phyloP scores from a whole-genome alignment of 2,888 invertebrate species.

The Euplagia quadripunctaria region DNA sequence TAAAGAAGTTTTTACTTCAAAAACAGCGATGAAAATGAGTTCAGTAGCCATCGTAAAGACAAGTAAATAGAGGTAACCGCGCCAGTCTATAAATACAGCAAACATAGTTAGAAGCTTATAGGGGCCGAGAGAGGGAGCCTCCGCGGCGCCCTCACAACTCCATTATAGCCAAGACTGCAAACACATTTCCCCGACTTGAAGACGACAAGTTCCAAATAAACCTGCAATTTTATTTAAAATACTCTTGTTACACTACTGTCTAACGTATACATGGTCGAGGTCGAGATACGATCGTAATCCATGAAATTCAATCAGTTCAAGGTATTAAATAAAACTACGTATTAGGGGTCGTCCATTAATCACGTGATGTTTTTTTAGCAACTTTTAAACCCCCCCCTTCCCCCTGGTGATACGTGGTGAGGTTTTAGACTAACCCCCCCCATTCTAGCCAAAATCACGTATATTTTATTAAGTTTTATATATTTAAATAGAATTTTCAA shows the following conservation, averaged over 20 bases:
- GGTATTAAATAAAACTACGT: no score
- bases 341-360: no score
- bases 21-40: constrained; percentile 33
- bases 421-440: no score
- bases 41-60: constrained; percentile 47
- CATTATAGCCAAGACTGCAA: constrained; percentile 46
- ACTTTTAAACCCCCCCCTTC: no score
- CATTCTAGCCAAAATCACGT: no score
- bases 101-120: constrained; percentile 59
- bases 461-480: no score
- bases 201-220: constrained; percentile 22
- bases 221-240: constrained; percentile 16
- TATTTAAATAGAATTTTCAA: no score
- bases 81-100: constrained; percentile 57
- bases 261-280: background rate
- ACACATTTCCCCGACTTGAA: constrained; percentile 26
- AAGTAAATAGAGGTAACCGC: constrained; percentile 30
- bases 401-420: no score
- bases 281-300: background rate
- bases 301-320: no score
- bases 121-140: constrained; percentile 35
- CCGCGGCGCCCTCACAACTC: constrained; percentile 40
- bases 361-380: no score
- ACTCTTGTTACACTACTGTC: background rate
- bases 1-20: background rate